Percentiles rank a stretch among this genome's conserved stretches.
phyloP scores from a whole-genome alignment of 2,113 vertebrate genomes.

The Ranitomeya imitator region DNA sequence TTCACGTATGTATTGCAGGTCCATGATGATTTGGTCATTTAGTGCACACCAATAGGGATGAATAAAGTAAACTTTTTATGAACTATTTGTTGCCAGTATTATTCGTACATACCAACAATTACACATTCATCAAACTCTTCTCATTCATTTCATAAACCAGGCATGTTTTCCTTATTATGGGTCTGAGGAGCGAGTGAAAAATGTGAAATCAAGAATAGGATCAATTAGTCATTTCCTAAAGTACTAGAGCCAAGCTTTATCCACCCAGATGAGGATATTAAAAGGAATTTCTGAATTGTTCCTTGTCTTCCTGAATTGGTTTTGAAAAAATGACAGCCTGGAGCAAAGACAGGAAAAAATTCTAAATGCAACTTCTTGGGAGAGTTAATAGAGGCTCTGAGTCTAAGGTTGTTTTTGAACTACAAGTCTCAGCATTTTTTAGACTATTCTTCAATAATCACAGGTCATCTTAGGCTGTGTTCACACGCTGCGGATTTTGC shows the following conservation, averaged over 20 bases:
- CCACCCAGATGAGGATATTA: constrained; percentile 38
- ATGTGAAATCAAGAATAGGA: background rate
- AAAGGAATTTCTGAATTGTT: constrained; percentile 47
- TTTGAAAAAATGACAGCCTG: background rate
- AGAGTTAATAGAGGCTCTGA: background rate
- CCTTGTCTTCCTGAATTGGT: constrained; percentile 36
- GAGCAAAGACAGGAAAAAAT: background rate
- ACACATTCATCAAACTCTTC: too few species aligned
- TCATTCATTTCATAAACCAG: background rate
- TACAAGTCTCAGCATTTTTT: background rate
- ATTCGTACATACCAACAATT: too few species aligned
- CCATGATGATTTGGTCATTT: background rate
- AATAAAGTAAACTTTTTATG: background rate
- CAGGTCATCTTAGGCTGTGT: background rate
- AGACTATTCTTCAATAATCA: background rate
- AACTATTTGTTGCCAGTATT: background rate
- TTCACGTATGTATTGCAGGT: background rate
- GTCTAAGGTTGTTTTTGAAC: background rate
- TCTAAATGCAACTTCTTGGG: background rate
- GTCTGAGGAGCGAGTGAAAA: background rate
- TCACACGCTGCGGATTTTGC: too few species aligned
- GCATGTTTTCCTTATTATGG: background rate
- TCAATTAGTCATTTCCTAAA: constrained; percentile 41
- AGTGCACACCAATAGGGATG: background rate
- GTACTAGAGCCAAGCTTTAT: background rate